Evolutionary conservation across 2,888 invertebrate genomes (phyloP).

Genomic region (Coelogynopora nodosa): DNA sequence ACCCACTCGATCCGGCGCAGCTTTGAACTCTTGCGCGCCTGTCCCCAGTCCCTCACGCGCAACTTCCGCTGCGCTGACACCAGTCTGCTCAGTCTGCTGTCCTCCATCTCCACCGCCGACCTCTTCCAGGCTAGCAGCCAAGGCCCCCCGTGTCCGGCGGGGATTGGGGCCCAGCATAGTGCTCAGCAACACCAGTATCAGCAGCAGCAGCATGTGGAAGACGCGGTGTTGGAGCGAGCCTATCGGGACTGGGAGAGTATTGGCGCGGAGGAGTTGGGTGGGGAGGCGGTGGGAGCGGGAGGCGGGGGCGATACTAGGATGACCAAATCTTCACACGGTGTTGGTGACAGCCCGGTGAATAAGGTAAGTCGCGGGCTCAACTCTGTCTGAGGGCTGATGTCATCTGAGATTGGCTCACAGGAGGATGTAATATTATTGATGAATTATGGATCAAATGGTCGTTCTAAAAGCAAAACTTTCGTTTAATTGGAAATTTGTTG

Average conservation of each 20-base stretch:
- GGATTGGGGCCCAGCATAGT: no score
- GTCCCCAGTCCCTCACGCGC: background rate
- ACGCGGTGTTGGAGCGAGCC: background rate
- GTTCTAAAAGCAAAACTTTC: no score
- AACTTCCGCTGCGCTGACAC: background rate
- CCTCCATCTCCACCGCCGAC: background rate
- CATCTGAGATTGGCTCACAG: no score
- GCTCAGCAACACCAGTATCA: no score
- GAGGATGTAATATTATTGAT: no score
- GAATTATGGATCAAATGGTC: background rate
- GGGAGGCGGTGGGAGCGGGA: background rate
- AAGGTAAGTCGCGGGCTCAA: background rate
- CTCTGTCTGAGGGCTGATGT: no score
- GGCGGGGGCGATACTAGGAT: background rate
- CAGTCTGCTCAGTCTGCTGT: background rate
- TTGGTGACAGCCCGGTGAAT: background rate
- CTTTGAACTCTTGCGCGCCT: background rate
- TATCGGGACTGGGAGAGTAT: conserved; percentile 24
- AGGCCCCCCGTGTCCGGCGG: no score
- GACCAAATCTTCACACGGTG: background rate
- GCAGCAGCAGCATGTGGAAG: no score
- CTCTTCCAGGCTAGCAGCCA: no score
- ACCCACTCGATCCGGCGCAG: background rate
- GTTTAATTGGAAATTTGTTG: no score
- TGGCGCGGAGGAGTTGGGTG: background rate